Evolutionary conservation across 2,113 vertebrate genomes (phyloP).

Genomic region (Sclerurus mexicanus): DNA sequence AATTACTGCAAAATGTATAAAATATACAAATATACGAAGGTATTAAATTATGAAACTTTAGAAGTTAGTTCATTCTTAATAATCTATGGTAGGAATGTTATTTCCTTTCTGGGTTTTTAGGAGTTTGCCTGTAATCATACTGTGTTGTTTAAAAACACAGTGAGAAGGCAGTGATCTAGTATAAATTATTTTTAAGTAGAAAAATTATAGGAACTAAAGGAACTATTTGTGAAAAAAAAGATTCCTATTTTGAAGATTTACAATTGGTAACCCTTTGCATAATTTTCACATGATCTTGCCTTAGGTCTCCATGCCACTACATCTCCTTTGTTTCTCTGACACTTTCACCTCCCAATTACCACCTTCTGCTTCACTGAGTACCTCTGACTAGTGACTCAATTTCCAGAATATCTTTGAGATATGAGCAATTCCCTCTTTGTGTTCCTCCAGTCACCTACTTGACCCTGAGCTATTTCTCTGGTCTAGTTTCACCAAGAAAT

Average conservation of each 20-base stretch:
- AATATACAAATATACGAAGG: neutral
- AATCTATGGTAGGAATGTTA: neutral
- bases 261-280: neutral
- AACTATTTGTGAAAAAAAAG: neutral
- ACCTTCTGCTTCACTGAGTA: slow-evolving; percentile 30
- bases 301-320: neutral
- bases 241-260: neutral
- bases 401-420: slow-evolving; percentile 57
- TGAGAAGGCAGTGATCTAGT: neutral
- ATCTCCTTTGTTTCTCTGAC: slow-evolving; percentile 26
- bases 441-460: slow-evolving; percentile 41
- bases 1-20: neutral
- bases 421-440: slow-evolving; percentile 32
- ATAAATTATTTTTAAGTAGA: neutral
- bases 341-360: slow-evolving; percentile 33
- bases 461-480: slow-evolving; percentile 54
- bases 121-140: neutral
- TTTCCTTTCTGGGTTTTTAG: neutral
- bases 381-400: slow-evolving; percentile 32
- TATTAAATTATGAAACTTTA: neutral
- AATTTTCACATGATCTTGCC: neutral
- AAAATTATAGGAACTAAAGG: neutral
- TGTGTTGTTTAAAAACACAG: neutral
- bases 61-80: neutral
- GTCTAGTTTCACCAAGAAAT: slow-evolving; percentile 48